Conservation (phyloP, 2,797 vertebrate species). For the Coendou prehensilis region DNA sequence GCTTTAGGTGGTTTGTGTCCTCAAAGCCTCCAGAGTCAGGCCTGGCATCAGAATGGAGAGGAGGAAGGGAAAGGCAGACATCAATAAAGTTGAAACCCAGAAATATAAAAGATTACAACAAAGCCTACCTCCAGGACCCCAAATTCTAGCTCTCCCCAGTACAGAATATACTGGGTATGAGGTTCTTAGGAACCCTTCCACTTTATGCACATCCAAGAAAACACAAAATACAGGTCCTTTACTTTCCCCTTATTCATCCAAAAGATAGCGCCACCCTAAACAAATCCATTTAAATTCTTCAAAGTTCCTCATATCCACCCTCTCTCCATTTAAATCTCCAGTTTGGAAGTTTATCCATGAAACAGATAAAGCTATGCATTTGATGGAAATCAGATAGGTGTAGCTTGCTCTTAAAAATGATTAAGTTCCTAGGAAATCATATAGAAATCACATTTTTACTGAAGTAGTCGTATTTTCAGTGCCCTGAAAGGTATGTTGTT, state of each 20-base stretch:
- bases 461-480: not conserved
- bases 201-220: not conserved
- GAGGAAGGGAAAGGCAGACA: not conserved
- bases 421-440: not conserved
- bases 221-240: too few species aligned
- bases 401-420: not conserved
- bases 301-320: not conserved
- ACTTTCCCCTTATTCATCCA: too few species aligned
- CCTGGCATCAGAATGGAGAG: not conserved
- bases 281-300: not conserved
- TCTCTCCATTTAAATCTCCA: not conserved
- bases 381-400: not conserved
- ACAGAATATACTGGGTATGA: accelerated
- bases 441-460: not conserved
- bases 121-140: accelerated
- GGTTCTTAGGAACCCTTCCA: not conserved
- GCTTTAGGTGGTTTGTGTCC: not conserved
- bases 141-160: not conserved
- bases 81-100: accelerated
- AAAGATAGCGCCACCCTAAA: not conserved
- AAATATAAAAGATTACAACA: accelerated
- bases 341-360: not conserved
- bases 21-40: not conserved
- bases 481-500: accelerated
- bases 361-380: not conserved